Conservation (phyloP, 1,140 invertebrate genomes). For the Hesperophylax magnus region DNA sequence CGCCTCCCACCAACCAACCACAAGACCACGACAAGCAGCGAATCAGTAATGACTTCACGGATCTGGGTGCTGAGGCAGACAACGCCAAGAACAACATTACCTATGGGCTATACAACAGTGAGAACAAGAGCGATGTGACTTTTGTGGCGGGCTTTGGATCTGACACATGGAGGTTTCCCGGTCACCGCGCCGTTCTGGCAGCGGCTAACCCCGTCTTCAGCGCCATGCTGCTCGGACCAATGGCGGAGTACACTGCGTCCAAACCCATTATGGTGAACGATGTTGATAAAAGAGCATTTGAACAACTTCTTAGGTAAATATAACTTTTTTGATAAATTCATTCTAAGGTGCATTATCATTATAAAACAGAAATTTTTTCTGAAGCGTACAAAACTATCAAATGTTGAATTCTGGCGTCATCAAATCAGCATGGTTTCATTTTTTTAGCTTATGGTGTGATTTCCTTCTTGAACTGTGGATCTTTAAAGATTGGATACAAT, state of each 20-base stretch:
- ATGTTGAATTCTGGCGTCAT: too few relatives aligned
- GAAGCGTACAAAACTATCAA: too few relatives aligned
- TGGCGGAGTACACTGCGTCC: conserved; percentile 59
- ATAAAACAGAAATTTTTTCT: too few relatives aligned
- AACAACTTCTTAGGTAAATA: conserved; percentile 72
- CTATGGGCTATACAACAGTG: conserved; percentile 70
- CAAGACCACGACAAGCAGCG: too few relatives aligned
- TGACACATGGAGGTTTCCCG: conserved; percentile 77
- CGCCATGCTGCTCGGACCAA: conserved; percentile 73
- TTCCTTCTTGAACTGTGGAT: too few relatives aligned
- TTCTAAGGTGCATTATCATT: too few relatives aligned
- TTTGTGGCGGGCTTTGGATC: conserved; percentile 76
- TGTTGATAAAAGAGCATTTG: conserved; percentile 78
- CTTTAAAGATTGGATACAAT: too few relatives aligned
- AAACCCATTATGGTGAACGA: conserved; percentile 71
- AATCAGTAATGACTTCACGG: too few relatives aligned
- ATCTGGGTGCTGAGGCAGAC: not conserved
- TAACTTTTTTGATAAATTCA: not conserved
- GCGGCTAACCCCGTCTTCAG: conserved; percentile 75
- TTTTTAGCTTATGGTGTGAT: too few relatives aligned
- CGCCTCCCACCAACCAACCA: too few relatives aligned
- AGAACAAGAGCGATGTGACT: conserved; percentile 76
- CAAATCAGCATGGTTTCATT: too few relatives aligned
- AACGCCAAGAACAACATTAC: not conserved
- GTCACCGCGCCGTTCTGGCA: conserved; percentile 76